Conservation (phyloP, 2,797 vertebrate genomes). For the Spinus olivaceus region DNA sequence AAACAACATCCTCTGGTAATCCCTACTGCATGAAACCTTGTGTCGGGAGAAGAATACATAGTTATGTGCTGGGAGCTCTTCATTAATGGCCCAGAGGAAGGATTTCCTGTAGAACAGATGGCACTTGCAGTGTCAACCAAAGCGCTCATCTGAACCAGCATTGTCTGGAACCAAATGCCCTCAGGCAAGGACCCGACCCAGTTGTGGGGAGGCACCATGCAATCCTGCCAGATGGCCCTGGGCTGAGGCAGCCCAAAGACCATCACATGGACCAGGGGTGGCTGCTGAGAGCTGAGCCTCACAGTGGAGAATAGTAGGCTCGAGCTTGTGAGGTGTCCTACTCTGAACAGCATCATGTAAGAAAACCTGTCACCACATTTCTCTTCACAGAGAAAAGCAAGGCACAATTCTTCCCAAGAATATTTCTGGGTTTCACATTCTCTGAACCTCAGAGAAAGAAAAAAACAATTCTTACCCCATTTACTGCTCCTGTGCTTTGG, state of each 20-base stretch:
- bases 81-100: conserved; percentile 40
- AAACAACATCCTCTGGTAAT: neutral
- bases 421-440: neutral
- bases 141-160: conserved; percentile 50
- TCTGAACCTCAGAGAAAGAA: neutral
- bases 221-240: conserved; percentile 54
- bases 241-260: neutral
- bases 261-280: neutral
- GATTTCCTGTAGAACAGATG: conserved; percentile 67
- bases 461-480: neutral
- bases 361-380: neutral
- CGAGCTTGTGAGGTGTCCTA: neutral
- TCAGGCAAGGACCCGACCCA: conserved; percentile 55
- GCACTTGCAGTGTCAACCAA: conserved; percentile 42
- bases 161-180: conserved; percentile 58
- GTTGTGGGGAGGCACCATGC: conserved; percentile 46
- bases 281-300: neutral
- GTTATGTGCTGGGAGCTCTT: conserved; percentile 47
- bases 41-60: neutral
- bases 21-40: neutral
- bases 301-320: neutral
- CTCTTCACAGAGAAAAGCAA: neutral
- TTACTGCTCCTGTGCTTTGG: neutral
- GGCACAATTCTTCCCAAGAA: neutral
- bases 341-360: neutral